phyloP scores from a whole-genome alignment of 2,113 vertebrate species.

The Dolichotis patagonum region DNA sequence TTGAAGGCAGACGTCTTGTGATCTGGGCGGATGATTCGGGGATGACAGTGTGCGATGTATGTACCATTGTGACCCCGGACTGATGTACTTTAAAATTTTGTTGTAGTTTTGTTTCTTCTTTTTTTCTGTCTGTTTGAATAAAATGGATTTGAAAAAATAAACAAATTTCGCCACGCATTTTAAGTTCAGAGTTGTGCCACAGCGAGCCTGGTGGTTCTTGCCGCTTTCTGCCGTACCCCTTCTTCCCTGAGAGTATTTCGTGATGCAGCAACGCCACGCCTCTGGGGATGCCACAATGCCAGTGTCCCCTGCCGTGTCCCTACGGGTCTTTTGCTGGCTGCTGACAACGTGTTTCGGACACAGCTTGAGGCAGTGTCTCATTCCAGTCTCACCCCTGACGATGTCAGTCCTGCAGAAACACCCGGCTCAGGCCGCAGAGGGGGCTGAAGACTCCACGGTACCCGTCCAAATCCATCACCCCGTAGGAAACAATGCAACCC shows the following conservation, averaged over 20 bases:
- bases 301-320: neutral
- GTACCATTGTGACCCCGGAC: too few relatives aligned
- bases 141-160: too few relatives aligned
- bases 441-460: neutral
- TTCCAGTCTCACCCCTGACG: neutral
- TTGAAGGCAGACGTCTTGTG: too few relatives aligned
- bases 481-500: neutral
- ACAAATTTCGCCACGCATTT: neutral
- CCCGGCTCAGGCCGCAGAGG: conserved; percentile 14
- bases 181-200: rapidly evolving
- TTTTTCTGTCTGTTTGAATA: too few relatives aligned
- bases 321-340: neutral
- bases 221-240: rapidly evolving
- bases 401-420: neutral
- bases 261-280: rapidly evolving
- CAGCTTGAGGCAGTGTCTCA: too few relatives aligned
- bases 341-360: rapidly evolving
- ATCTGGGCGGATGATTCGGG: too few relatives aligned
- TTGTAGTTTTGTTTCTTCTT: too few relatives aligned
- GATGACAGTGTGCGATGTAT: too few relatives aligned
- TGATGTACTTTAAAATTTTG: too few relatives aligned
- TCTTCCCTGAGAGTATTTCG: neutral
- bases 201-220: too few relatives aligned
- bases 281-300: neutral
- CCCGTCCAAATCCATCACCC: neutral